Conservation (phyloP, 2,113 vertebrate species). For the Tragelaphus buxtoni region DNA sequence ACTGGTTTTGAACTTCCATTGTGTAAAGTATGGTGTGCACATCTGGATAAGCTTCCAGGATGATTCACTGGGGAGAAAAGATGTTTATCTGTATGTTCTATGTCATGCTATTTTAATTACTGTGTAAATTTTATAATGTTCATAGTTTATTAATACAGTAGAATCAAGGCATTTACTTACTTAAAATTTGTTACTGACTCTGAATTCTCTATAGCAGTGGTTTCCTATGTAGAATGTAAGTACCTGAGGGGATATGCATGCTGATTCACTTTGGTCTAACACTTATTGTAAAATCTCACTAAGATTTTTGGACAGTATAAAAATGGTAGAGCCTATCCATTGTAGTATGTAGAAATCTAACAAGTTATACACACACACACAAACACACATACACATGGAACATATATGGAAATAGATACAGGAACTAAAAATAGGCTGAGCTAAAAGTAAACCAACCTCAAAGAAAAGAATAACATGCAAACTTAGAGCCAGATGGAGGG, state of each 20-base stretch:
- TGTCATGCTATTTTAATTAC: background rate
- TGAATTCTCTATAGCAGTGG: background rate
- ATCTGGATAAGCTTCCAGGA: background rate
- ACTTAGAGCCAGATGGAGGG: background rate
- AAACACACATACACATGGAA: background rate
- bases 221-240: background rate
- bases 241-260: background rate
- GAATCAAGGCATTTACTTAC: background rate
- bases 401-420: background rate
- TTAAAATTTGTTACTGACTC: background rate
- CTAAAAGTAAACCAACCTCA: background rate
- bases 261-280: background rate
- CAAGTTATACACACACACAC: background rate
- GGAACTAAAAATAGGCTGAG: background rate
- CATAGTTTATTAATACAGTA: background rate
- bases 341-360: background rate
- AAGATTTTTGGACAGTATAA: background rate
- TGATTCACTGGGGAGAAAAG: background rate
- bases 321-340: background rate
- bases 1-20: background rate
- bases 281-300: background rate
- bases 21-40: background rate
- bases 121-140: background rate
- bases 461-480: background rate
- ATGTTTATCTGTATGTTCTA: background rate